phyloP scores from a whole-genome alignment of 2,113 vertebrate genomes.

The Erinaceus europaeus region DNA sequence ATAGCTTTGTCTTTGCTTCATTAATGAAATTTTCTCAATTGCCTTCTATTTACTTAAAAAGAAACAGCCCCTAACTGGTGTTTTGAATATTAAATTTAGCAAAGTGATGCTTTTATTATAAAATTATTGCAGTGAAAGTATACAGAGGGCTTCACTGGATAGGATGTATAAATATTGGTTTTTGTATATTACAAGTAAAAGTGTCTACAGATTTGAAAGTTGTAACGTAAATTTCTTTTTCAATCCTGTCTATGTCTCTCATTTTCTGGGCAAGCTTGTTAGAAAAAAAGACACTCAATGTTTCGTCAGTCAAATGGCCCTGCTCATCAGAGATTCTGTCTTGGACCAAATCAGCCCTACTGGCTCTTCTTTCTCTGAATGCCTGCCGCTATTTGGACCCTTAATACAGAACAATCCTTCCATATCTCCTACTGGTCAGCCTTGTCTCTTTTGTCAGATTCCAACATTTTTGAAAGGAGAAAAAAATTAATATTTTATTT shows the following conservation, averaged over 20 bases:
- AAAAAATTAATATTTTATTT: too few species aligned
- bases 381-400: not conserved
- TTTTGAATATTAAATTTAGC: not conserved
- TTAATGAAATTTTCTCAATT: not conserved
- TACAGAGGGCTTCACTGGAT: too few species aligned
- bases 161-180: not conserved
- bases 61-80: not conserved
- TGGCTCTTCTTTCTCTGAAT: not conserved
- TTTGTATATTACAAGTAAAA: not conserved
- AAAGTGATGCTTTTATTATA: not conserved
- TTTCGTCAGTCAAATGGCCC: not conserved
- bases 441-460: not conserved
- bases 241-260: not conserved
- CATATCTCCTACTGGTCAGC: not conserved
- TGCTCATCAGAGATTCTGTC: fast-evolving
- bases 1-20: not conserved
- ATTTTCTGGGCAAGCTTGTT: not conserved
- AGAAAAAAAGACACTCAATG: not conserved
- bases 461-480: not conserved
- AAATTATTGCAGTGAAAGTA: not conserved
- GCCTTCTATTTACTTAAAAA: too few species aligned
- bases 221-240: not conserved
- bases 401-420: not conserved
- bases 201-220: not conserved
- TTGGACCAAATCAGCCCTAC: not conserved